phyloP scores from a whole-genome alignment of 2,888 invertebrate genomes.

The Eupithecia dodoneata region DNA sequence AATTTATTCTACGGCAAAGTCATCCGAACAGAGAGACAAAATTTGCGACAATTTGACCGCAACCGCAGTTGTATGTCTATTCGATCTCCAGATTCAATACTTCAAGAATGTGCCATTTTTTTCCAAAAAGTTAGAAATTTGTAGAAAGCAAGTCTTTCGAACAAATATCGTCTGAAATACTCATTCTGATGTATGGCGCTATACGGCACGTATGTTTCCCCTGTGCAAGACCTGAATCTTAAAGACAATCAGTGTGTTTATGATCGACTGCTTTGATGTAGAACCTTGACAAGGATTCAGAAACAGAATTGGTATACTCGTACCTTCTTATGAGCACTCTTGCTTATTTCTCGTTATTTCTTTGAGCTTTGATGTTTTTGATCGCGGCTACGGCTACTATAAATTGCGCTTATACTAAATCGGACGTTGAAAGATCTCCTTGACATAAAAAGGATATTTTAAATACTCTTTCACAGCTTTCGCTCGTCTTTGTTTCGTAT shows the following conservation, averaged over 20 bases:
- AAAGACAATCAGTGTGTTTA: constrained; percentile 17
- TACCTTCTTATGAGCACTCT: not conserved
- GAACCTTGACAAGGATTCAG: constrained; percentile 4
- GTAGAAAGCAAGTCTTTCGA: too few species aligned
- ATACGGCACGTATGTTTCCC: not conserved
- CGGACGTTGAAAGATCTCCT: constrained; percentile 8
- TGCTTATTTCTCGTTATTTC: constrained; percentile 2
- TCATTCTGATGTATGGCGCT: not conserved
- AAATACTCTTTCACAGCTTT: constrained; percentile 13
- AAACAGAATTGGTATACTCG: constrained; percentile 14
- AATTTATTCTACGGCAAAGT: too few species aligned
- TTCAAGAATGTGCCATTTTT: too few species aligned
- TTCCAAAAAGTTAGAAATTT: too few species aligned
- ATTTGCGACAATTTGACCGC: too few species aligned
- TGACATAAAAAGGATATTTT: constrained; percentile 12
- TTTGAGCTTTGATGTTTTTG: not conserved
- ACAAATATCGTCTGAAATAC: not conserved
- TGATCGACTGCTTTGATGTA: constrained; percentile 13
- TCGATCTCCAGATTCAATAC: too few species aligned
- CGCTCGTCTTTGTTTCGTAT: constrained; percentile 18
- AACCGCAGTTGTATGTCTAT: too few species aligned
- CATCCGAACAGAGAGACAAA: too few species aligned
- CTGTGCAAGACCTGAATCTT: not conserved
- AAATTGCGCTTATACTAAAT: not conserved
- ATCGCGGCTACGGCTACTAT: not conserved